Conservation (phyloP, 2,113 vertebrate genomes). For the Noctilio leporinus region DNA sequence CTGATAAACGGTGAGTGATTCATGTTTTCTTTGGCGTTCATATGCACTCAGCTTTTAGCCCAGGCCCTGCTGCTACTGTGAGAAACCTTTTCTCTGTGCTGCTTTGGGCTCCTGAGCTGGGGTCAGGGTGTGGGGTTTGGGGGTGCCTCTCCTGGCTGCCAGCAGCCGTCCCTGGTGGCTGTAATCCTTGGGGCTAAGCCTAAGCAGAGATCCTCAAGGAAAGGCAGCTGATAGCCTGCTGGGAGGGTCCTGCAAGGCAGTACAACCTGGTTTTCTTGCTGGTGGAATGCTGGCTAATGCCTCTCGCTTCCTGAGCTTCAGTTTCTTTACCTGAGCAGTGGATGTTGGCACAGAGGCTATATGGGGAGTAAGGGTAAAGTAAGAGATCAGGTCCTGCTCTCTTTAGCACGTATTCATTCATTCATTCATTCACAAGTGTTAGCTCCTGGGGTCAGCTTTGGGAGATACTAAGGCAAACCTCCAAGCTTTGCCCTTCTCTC, state of each 20-base stretch:
- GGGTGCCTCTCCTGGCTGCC: background rate
- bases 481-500: background rate
- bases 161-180: background rate
- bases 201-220: background rate
- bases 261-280: background rate
- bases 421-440: background rate
- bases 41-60: constrained; percentile 41
- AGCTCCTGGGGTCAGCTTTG: background rate
- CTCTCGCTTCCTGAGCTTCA: background rate
- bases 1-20: constrained; percentile 77
- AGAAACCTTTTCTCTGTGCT: background rate
- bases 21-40: constrained; percentile 69
- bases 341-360: background rate
- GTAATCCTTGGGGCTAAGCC: background rate
- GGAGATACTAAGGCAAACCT: background rate
- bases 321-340: background rate
- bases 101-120: background rate
- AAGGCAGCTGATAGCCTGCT: background rate
- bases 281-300: background rate
- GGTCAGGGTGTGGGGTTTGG: background rate
- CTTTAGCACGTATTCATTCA: background rate
- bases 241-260: background rate
- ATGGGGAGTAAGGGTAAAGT: background rate
- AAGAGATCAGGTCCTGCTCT: background rate
- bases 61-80: background rate